A percentile compares a stretch with the other conserved stretches of the same genome.
Evolutionary conservation across 64 coral and sea anemone species (phyloP).

Genomic region (Platygyra sinensis): DNA sequence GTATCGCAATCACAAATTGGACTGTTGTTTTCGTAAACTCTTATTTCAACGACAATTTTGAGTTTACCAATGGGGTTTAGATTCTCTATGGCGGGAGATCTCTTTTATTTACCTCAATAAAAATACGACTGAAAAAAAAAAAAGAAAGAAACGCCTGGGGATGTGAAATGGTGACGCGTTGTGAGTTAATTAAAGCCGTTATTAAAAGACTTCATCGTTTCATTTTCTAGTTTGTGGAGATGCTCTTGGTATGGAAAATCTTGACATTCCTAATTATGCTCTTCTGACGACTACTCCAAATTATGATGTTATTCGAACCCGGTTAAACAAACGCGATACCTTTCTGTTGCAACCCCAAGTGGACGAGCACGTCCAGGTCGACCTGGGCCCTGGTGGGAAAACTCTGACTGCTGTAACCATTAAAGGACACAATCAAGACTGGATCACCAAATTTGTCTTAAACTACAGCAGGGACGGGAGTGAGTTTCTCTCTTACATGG

Average conservation of each 20-base stretch:
- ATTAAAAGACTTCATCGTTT: neutral
- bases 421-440: neutral
- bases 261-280: slow-evolving; percentile 9
- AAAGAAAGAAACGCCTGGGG: too few species aligned
- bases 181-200: too few species aligned
- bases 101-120: too few species aligned
- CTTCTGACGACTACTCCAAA: neutral
- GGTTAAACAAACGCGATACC: neutral
- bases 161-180: too few species aligned
- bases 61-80: too few species aligned
- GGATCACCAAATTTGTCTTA: neutral
- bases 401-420: slow-evolving; percentile 16
- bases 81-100: too few species aligned
- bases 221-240: slow-evolving; percentile 30
- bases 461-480: slow-evolving; percentile 43
- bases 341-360: neutral
- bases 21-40: too few species aligned
- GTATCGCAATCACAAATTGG: too few species aligned
- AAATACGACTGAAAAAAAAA: too few species aligned
- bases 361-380: slow-evolving; percentile 35
- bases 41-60: too few species aligned
- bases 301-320: neutral
- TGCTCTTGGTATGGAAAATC: slow-evolving; percentile 61
- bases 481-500: slow-evolving; percentile 23
- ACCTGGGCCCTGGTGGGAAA: slow-evolving; percentile 47